These are phyloP conservation scores for cattle (Bos taurus) DNA, from an alignment of 2,113 vertebrate genomes.

Conservation along the genomic window ARS-UCD2.0 NC_037344.1:47659001-47659500, in stretches of 20 bases:
- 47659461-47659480: rapidly evolving
- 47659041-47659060: not conserved
- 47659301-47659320: not conserved
- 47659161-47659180: not conserved
- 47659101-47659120: not conserved
- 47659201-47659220: not conserved
- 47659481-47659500: not conserved
- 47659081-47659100: not conserved
- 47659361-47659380: rapidly evolving
- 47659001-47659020: no score
- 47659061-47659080: not conserved
- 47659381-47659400: not conserved
- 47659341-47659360: rapidly evolving
- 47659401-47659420: no score
- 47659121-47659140: not conserved
- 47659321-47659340: rapidly evolving
- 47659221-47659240: not conserved
- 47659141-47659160: not conserved
- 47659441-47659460: not conserved
- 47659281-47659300: not conserved
- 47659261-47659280: not conserved
- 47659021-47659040: rapidly evolving
- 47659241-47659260: not conserved
- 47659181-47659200: not conserved
- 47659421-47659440: no score